Evolutionary conservation across 2,797 vertebrate species (phyloP).

Genomic region (Selene dorsalis): DNA sequence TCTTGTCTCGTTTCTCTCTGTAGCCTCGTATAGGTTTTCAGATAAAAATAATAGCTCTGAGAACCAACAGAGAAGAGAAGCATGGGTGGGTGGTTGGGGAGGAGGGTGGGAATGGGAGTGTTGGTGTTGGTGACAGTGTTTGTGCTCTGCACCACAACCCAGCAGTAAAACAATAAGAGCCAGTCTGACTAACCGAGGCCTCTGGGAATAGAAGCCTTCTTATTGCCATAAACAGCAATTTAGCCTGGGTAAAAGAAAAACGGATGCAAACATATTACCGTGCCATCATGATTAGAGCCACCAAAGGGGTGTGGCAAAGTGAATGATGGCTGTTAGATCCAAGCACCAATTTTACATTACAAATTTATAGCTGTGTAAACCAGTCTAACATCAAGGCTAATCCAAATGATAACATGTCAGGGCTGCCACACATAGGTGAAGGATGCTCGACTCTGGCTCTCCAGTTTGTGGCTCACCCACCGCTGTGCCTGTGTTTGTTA

Average conservation of each 20-base stretch:
- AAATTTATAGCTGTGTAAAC: constrained; percentile 64
- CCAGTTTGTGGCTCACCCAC: constrained; percentile 15
- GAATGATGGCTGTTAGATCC: constrained; percentile 64
- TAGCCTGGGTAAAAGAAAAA: constrained; percentile 67
- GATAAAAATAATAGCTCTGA: constrained; percentile 82
- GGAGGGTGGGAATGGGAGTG: neutral
- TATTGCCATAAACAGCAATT: constrained; percentile 79
- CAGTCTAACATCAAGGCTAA: constrained; percentile 61
- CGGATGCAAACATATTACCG: constrained; percentile 63
- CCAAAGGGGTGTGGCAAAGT: constrained; percentile 63
- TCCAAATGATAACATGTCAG: constrained; percentile 51
- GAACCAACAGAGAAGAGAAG: constrained; percentile 63
- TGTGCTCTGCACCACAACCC: constrained; percentile 69
- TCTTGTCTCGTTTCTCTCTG: constrained; percentile 61
- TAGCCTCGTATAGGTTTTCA: constrained; percentile 72
- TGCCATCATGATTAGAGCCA: constrained; percentile 75
- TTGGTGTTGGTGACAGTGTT: constrained; percentile 71
- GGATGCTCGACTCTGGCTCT: constrained; percentile 16
- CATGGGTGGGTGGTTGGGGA: constrained; percentile 6
- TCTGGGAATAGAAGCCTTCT: constrained; percentile 74
- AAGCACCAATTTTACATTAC: constrained; percentile 46
- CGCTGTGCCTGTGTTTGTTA: constrained; percentile 13
- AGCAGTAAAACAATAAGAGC: constrained; percentile 76
- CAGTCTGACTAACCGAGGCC: constrained; percentile 72
- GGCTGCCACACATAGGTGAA: constrained; percentile 47